Evolutionary conservation across 2,888 invertebrate species (phyloP).

Genomic region (Pandemis cinnamomeana): DNA sequence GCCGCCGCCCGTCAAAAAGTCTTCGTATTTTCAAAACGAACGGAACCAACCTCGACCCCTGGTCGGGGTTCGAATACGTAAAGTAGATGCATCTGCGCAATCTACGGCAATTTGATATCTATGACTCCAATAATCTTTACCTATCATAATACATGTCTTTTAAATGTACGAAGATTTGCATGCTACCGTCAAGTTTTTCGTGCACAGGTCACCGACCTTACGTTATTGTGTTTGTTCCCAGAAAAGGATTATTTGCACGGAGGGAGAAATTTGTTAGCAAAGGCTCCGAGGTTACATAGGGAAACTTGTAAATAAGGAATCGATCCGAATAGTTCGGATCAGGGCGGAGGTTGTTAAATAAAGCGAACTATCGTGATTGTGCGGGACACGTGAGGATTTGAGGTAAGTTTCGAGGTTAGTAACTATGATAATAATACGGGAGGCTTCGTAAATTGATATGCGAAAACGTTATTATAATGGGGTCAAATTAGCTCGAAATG

Average conservation of each 20-base stretch:
- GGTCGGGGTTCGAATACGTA: too few species aligned
- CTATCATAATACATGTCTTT: background rate
- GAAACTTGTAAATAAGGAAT: slow-evolving; percentile 36
- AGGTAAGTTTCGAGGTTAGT: background rate
- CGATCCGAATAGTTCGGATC: slow-evolving; percentile 31
- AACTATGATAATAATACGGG: too few species aligned
- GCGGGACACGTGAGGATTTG: background rate
- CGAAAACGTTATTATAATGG: too few species aligned
- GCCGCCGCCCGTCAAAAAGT: too few species aligned
- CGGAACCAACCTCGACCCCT: too few species aligned
- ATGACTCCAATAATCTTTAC: background rate
- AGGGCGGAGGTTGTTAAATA: slow-evolving; percentile 23
- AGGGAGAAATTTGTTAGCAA: slow-evolving; percentile 28
- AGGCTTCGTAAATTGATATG: too few species aligned
- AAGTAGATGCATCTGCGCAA: too few species aligned
- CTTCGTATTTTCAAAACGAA: too few species aligned
- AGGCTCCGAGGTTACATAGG: slow-evolving; percentile 19
- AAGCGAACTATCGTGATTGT: background rate
- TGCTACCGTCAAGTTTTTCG: background rate
- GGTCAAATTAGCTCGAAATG: too few species aligned
- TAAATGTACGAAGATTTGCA: background rate
- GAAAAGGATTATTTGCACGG: slow-evolving; percentile 35
- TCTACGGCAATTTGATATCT: too few species aligned
- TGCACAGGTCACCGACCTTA: slow-evolving; percentile 1
- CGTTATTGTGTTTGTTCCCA: slow-evolving; percentile 27